Evolutionary conservation across 2,888 invertebrate genomes (phyloP).

Genomic region (Dasypogon diadema): DNA sequence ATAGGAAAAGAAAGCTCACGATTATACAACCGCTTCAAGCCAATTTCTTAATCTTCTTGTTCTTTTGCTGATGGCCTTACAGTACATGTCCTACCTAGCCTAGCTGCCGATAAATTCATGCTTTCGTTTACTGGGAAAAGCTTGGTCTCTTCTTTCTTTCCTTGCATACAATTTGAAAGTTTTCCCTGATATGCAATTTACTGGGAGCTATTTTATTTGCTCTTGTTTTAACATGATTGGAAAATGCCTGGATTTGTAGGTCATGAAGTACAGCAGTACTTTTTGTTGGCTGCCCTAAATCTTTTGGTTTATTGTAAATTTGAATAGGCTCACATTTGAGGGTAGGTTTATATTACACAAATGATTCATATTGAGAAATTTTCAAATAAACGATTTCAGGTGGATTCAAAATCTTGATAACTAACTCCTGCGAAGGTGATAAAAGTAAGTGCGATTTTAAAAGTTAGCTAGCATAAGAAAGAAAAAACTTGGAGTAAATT

Average conservation of each 20-base stretch:
- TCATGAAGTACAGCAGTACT: conserved; percentile 28
- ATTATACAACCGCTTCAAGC: conserved; percentile 47
- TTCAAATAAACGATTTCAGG: background rate
- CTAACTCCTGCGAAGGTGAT: too few species aligned
- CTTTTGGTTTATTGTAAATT: too few species aligned
- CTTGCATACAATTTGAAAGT: background rate
- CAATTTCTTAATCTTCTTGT: conserved; percentile 46
- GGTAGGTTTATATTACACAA: conserved; percentile 22
- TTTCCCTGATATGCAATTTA: conserved; percentile 28
- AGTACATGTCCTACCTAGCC: too few species aligned
- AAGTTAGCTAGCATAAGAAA: too few species aligned
- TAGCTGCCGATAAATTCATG: background rate
- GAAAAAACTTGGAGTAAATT: too few species aligned
- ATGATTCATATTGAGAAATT: background rate
- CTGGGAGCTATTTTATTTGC: conserved; percentile 34
- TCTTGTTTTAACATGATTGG: conserved; percentile 41
- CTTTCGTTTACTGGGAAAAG: conserved; percentile 18
- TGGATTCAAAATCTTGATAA: too few species aligned
- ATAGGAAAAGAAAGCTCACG: conserved; percentile 40
- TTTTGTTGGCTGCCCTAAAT: conserved; percentile 5
- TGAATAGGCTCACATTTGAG: background rate
- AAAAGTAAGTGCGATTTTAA: too few species aligned
- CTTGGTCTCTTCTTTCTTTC: background rate
- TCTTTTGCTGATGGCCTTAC: conserved; percentile 11
- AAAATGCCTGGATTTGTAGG: conserved; percentile 35